These are phyloP conservation scores for Apodemus sylvaticus DNA, from an alignment of 2,113 vertebrate genomes.

Conservation along the genomic window DNA sequence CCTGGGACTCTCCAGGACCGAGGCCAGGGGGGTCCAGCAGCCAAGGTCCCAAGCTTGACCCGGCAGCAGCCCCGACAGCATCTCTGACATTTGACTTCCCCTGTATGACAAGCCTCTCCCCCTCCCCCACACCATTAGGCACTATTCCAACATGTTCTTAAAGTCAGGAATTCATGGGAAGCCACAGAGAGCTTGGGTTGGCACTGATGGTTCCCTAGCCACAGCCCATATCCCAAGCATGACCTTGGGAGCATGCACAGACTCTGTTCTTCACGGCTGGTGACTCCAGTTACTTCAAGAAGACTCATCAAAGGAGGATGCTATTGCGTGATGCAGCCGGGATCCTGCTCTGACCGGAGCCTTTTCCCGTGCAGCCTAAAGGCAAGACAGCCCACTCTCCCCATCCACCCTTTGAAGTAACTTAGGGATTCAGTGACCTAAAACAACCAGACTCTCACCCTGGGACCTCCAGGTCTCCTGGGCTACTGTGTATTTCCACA, in stretches of 20 bases:
- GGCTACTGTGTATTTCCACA: neutral
- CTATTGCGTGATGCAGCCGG: rapidly evolving
- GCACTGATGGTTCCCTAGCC: slow-evolving; percentile 29
- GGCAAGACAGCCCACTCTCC: neutral
- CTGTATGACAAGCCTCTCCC: neutral
- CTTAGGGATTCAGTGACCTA: neutral
- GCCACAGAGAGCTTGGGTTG: neutral
- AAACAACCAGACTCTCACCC: neutral
- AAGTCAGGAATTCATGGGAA: slow-evolving; percentile 42
- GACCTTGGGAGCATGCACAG: neutral
- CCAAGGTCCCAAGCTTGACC: neutral
- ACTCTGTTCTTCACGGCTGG: neutral
- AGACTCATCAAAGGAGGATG: neutral
- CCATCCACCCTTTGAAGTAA: neutral
- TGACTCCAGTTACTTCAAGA: neutral
- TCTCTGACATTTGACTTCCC: neutral
- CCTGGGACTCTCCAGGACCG: no score
- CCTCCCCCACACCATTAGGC: neutral
- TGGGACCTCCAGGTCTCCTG: neutral
- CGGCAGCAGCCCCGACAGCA: neutral
- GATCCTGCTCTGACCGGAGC: neutral
- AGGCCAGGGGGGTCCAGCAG: neutral
- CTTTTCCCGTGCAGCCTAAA: neutral
- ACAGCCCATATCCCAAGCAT: neutral
- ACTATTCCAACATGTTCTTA: neutral